Evolutionary conservation across 2,888 invertebrate genomes (phyloP), one percentile per base, ranked within the genome.

Genomic region (Belgica antarctica): DNA sequence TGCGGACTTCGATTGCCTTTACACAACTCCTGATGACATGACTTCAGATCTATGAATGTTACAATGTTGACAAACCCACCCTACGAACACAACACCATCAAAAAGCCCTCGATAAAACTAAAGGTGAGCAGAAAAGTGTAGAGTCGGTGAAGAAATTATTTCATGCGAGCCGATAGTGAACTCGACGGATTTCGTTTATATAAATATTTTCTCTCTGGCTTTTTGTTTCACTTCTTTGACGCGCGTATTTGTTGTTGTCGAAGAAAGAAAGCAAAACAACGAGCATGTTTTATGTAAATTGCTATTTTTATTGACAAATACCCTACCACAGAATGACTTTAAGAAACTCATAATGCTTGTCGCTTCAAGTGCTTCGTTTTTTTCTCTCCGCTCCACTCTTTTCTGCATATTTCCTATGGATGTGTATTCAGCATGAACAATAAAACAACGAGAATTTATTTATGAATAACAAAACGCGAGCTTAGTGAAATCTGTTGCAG

Each of bases 291-390:
- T 27, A 46, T 66, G 65, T 47, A 66, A 66, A 66, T 66, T 12
- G 47, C 65, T 15, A 46, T 47, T 66, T 66, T 47, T 47, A 47
- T 15, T 47, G 28, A 66, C 65, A 66, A 66, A 47, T 66, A 25
- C 47, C 47, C 47, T 47, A 27, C 27, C 17, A 66, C 19, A 27
- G n/a, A 46, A 19, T 41, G 65, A 47, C 47, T 66, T 66, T 47
- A 66, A 66, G 62, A 47, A 66, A 66, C 46, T 47, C 46, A 66
- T 66, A 66, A 66, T 17, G 46, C 65, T 66, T 41, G 65, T 66
- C 41, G 65, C 34, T 46, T 46, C 46, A 15, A 46, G 46, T 52
- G 52, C n/a, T 52, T 17, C 22, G 2, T 17, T 52, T 8, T n/a
- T 52, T 41, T 8, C 22, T 22, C 52, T 52, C 52, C 52, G 17